Conservation (phyloP, 2,888 invertebrate genomes). For the Luperina nickerlii region DNA sequence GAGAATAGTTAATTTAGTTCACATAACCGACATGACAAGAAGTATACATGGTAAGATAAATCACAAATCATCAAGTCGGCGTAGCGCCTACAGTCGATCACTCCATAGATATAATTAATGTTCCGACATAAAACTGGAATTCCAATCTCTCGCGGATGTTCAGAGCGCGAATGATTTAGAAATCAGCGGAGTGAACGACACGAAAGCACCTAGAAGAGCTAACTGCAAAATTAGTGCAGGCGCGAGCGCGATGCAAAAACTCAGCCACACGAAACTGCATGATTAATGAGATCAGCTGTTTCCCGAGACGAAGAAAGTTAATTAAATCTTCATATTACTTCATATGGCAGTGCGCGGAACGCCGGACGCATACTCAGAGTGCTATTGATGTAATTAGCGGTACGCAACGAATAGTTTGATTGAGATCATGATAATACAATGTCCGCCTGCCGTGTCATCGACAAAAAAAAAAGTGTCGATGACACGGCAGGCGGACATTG, state of each 20-base stretch:
- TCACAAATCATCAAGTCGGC: conserved; percentile 52
- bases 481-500: conserved; percentile 25
- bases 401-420: conserved; percentile 36
- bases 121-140: conserved; percentile 78
- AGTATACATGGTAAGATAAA: conserved; percentile 31
- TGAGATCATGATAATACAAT: no score
- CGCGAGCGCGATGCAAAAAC: conserved; percentile 73
- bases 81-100: conserved; percentile 55
- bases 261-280: conserved; percentile 75
- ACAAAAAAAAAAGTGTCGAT: conserved; percentile 22
- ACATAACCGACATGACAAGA: conserved; percentile 12
- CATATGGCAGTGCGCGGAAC: conserved; percentile 57
- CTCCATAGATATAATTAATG: conserved; percentile 71
- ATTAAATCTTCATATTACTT: conserved; percentile 77
- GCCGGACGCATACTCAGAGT: conserved; percentile 26
- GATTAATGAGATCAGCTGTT: conserved; percentile 85
- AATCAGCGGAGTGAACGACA: conserved; percentile 81
- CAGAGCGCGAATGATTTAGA: conserved; percentile 78
- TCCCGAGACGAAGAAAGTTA: conserved; percentile 77
- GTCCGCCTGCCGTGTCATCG: no score
- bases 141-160: conserved; percentile 83
- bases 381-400: conserved; percentile 59
- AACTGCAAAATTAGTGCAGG: conserved; percentile 72
- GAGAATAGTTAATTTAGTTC: conserved; percentile 28
- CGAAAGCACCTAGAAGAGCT: conserved; percentile 75